Evolutionary conservation across 2,797 vertebrate species (phyloP).

Genomic region (Enteromius argenteus): DNA sequence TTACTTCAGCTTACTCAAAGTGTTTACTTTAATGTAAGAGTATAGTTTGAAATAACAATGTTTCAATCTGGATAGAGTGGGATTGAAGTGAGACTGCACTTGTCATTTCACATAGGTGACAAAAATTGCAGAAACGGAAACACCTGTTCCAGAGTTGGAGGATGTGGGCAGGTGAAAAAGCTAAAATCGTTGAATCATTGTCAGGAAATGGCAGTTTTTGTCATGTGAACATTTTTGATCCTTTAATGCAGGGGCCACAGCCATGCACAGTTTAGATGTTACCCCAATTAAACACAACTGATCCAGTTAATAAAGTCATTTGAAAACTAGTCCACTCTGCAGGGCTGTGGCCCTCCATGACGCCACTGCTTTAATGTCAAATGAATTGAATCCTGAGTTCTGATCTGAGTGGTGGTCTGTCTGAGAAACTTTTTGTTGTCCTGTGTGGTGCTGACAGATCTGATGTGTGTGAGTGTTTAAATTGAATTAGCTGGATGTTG

Average conservation of each 20-base stretch:
- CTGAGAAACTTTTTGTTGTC: background rate
- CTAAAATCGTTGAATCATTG: background rate
- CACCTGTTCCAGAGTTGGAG: background rate
- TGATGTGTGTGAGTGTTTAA: background rate
- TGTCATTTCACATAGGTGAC: background rate
- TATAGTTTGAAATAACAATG: background rate
- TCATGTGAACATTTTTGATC: background rate
- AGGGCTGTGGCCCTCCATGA: too few relatives aligned
- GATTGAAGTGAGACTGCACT: too few relatives aligned
- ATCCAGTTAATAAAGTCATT: too few relatives aligned
- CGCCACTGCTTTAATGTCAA: background rate
- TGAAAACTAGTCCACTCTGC: too few relatives aligned
- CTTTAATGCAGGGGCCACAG: background rate
- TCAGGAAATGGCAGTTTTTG: background rate
- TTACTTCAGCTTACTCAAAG: background rate
- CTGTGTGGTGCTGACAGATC: background rate
- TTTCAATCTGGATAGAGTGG: background rate
- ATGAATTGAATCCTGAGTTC: background rate
- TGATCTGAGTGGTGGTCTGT: background rate
- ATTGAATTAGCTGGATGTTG: background rate
- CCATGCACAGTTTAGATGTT: too few relatives aligned
- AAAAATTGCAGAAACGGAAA: background rate
- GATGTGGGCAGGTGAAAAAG: background rate
- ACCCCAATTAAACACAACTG: too few relatives aligned
- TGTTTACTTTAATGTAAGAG: background rate